Base-by-base conservation (phyloP, 2,888 invertebrate species). In the Lasioglossum malachurum region DNA sequence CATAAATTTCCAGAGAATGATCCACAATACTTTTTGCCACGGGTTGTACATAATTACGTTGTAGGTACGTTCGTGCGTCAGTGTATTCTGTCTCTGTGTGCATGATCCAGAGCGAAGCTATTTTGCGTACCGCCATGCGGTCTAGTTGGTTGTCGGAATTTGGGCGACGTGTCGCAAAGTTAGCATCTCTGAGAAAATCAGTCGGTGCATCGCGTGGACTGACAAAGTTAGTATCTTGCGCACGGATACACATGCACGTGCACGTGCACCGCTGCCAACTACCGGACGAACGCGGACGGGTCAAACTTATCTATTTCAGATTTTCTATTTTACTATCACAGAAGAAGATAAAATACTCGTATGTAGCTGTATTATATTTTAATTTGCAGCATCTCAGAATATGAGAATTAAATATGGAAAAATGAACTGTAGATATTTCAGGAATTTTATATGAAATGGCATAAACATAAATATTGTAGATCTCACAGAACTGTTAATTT, bases 101-200 rank as follows among this genome's bases (percentile, higher is more conserved):
- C 67, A 35, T 35, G 35, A 67, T 67, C 67, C 67, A 19, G 16
- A 16, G 67, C 67, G 8, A 10, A 67, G 19, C 67, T 67, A 67
- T 67, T 67, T 67, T 19, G 46, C 35, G 73, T 64, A 74, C 73
- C 57, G 67, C 67, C 67, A 67, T 67, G 67, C 67, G 67, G 67
- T 67, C 67, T 67, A 67, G 67, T 67, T 67, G 67, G 67, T 67
- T 35, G 67, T 67, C 67, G 67, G 67, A 67, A 67, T 67, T 67
- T 19, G 67, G 35, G 67, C 67, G 67, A 67, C 67, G 67, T 16
- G 67, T 67, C 35, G 19, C 67, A 35, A 67, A 67, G 67, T 67
- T 67, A 67, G 67, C 31, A 67, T 67, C 31, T 67, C 67, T 19
- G 31, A 35, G 64, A 67, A 67, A 67, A 67, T 67, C 67, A 75